Evolutionary conservation across 2,113 vertebrate genomes (phyloP), one percentile per base, ranked within the genome.

Genomic region (Columba janthina): DNA sequence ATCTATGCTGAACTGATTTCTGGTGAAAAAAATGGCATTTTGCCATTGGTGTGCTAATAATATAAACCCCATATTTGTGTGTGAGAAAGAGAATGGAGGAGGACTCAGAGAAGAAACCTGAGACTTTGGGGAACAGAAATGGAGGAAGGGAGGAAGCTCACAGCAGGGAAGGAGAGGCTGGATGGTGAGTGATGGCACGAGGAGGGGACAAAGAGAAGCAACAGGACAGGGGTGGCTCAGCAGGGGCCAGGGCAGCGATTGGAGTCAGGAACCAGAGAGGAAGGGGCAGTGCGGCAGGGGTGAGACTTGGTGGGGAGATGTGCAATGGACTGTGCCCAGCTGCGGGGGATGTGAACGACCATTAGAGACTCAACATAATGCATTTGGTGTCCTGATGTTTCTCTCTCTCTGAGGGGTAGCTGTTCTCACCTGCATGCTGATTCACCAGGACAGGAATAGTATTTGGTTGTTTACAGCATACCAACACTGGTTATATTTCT

Each of bases 251-350:
- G n/a, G 28, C n/a, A 74, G 61, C n/a, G 7, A 21, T 60, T 1
- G 1, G 14, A 76, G 13, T 21, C 28, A 25, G 36, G 34, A 46
- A 4, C 12, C 2, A 0, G 34, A 66, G 6, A 36, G 3, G 25
- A 82, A 72, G 9, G 10, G 18, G 6, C 26, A 60, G 18, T 6
- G 22, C 19, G 40, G 8, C 0, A 56, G 15, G 19, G 53, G 3
- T 0, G 2, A n/a, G 20, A 28, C 0, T 1, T 53, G 36, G 3
- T 36, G 51, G 18, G 8, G 12, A 54, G 31, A 24, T 10, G 18
- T 32, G 24, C n/a, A 50, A 7, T 5, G 15, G 48, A 3, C 42
- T 71, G 28, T 56, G 48, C 11, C 20, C 46, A 84, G 18, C 22
- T 36, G 8, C 9, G 15, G 1, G 8, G 61, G 18, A 21, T 44